These are phyloP conservation scores for Elanus axillaris DNA, from an alignment of 2,113 vertebrate genomes.

Conservation along the genomic window DNA sequence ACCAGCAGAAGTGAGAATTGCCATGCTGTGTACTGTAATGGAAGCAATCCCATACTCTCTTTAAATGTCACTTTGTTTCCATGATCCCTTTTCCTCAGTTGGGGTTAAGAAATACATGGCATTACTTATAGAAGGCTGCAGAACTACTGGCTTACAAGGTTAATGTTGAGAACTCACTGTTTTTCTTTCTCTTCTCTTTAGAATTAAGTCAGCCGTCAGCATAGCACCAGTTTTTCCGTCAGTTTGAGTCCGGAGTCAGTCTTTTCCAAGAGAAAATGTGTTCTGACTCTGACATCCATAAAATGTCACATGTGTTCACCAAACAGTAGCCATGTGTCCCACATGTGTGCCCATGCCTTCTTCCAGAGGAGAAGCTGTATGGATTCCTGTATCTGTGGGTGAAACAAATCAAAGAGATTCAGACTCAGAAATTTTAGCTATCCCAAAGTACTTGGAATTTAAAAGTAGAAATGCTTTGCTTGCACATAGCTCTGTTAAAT, in stretches of 20 bases:
- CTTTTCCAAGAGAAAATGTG: neutral
- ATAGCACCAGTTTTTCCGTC: neutral
- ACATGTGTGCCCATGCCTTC: neutral
- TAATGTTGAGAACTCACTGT: neutral
- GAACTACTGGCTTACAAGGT: neutral
- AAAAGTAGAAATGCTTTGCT: neutral
- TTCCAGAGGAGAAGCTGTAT: rapidly evolving
- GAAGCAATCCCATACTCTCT: neutral
- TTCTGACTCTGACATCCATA: neutral
- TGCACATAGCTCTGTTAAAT: neutral
- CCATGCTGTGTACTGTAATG: rapidly evolving
- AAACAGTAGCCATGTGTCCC: neutral
- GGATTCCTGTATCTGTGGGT: neutral
- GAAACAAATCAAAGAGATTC: neutral
- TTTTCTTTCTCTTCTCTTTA: neutral
- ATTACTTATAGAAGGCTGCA: neutral
- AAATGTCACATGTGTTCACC: rapidly evolving
- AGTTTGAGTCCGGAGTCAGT: neutral
- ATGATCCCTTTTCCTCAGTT: neutral
- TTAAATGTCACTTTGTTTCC: neutral
- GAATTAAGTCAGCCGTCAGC: neutral
- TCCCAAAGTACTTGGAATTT: neutral
- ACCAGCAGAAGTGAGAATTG: neutral
- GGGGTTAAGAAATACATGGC: neutral
- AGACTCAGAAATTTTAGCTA: neutral